Percentiles rank a stretch among this genome's conserved stretches.
These are phyloP conservation scores for Pogonognathellus flavescens DNA, from an alignment of 1,140 invertebrate species.

Conservation along the genomic window DNA sequence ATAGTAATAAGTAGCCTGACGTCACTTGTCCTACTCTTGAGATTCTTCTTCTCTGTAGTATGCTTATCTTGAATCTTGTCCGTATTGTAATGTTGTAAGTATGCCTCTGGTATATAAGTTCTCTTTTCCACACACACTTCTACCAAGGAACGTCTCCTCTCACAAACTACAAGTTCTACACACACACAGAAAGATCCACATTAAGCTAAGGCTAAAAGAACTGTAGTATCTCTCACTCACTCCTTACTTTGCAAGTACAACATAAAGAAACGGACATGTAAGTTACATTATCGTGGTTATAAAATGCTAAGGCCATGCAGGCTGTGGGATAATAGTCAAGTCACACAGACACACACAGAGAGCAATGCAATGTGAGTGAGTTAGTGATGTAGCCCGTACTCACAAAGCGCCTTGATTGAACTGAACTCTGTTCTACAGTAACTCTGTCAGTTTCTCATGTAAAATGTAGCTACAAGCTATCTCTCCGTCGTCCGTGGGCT, in stretches of 20 bases:
- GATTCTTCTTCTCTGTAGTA: slow-evolving; percentile 25
- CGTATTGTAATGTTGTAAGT: slow-evolving; percentile 4
- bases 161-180: too few relatives aligned
- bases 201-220: too few relatives aligned
- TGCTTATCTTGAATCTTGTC: background rate
- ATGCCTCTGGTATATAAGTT: slow-evolving; percentile 14
- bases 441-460: background rate
- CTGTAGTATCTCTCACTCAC: too few relatives aligned
- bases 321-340: background rate
- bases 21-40: slow-evolving; percentile 49
- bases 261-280: slow-evolving; percentile 33
- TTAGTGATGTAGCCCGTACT: background rate
- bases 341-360: background rate
- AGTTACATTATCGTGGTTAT: slow-evolving; percentile 33
- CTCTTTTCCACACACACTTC: background rate
- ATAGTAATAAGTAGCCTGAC: slow-evolving; percentile 35
- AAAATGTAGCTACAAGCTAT: background rate
- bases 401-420: slow-evolving; percentile 24
- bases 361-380: background rate
- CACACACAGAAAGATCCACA: too few relatives aligned
- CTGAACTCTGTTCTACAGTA: slow-evolving; percentile 9
- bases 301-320: slow-evolving; percentile 8
- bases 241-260: too few relatives aligned
- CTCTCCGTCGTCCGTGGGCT: too few relatives aligned
- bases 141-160: slow-evolving; percentile 11